phyloP scores from a whole-genome alignment of 2,113 vertebrate species.

The Saiga tatarica region DNA sequence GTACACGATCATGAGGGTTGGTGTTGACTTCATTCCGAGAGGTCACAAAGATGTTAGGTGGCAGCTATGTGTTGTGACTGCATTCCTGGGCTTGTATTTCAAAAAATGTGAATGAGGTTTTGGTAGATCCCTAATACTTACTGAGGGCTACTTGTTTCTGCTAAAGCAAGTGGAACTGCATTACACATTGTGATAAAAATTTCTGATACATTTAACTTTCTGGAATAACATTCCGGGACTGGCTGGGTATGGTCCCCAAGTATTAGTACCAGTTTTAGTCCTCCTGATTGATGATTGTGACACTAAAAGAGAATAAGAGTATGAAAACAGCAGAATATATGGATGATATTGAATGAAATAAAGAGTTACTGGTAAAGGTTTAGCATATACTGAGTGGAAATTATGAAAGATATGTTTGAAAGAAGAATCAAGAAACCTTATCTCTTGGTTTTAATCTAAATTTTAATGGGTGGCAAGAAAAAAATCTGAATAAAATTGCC shows the following conservation, averaged over 20 bases:
- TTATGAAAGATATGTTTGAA: not conserved
- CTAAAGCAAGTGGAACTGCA: not conserved
- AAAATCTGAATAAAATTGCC: not conserved
- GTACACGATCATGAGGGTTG: not conserved
- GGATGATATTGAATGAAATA: not conserved
- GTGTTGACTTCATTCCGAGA: not conserved
- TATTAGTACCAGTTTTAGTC: not conserved
- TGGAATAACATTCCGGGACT: not conserved
- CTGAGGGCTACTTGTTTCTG: not conserved
- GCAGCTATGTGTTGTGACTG: not conserved
- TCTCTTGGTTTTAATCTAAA: constrained; percentile 8
- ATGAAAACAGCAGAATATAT: not conserved
- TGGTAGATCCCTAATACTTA: not conserved
- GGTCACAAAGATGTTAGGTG: not conserved
- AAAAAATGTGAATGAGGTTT: not conserved
- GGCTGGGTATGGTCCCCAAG: not conserved
- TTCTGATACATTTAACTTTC: not conserved
- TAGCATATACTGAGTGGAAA: not conserved
- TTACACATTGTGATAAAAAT: not conserved
- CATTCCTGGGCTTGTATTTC: not conserved
- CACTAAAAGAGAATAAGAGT: not conserved
- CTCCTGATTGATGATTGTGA: not conserved
- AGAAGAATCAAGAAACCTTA: not conserved
- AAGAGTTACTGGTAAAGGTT: not conserved
- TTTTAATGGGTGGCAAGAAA: not conserved